Evolutionary conservation across 2,888 invertebrate genomes (phyloP), one percentile per base, ranked within the genome.

Genomic region (Dasysyrphus albostriatus): DNA sequence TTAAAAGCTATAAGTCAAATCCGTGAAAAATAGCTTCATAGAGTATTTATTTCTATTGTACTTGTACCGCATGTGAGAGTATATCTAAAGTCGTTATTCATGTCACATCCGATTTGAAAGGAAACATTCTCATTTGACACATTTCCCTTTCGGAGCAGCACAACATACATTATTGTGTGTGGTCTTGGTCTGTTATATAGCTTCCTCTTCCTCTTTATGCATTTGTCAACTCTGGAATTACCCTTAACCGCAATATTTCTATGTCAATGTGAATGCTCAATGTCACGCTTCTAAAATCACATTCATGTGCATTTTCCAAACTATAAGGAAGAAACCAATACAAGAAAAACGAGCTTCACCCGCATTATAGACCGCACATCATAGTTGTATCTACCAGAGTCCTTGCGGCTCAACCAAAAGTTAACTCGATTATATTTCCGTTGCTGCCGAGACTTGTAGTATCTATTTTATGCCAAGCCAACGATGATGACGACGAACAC

Each of bases 201-300:
- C 2, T 69, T 54, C 19, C 58, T 61, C 5, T 16, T 59, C 61
- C 42, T 9, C 3, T 29, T 47, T 56, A 37, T 39, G 42, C 34
- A 80, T 80, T 75, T 70, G 76, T 70, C 70, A 39, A 70, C 77
- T 58, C 16, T 67, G 51, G 39, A 39, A 34, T 65, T 77, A 56
- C 49, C 77, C 37, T 70, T 47, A 47, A 82, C 70, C 70, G 34
- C 58, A 56, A 47, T 70, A 83, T 79, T 74, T 75, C 63, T 74
- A 65, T 75, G 83, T 74, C 83, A 75, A 79, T 70, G 79, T 44
- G 74, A 79, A 74, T 70, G 56, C 75, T 79, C 83, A 79, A 83
- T 83, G 79, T 83, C 83, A 79, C 79, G 74, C 83, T 83, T 75
- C 37, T 74, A 19, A 70, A 79, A 79, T 75, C 83, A 69, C 83